These are phyloP conservation scores for Vanessa cardui DNA, from an alignment of 2,888 invertebrate genomes.

Conservation along the genomic window DNA sequence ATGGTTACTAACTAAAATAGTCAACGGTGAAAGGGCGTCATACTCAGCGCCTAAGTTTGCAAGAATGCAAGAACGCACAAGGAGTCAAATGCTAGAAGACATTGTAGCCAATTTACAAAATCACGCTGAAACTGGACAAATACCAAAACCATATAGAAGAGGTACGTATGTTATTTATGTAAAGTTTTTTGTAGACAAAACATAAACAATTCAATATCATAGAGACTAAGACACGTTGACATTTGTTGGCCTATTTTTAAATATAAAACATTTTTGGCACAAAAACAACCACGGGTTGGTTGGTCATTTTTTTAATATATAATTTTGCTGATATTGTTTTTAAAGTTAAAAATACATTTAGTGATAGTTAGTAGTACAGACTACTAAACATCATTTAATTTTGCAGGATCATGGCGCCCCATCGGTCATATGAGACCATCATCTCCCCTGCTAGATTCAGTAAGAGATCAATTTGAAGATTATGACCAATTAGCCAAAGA, in stretches of 20 bases:
- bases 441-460: conserved; percentile 95
- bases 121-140: conserved; percentile 97
- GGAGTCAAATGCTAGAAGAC: conserved; percentile 97
- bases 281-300: background rate
- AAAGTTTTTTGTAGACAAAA: background rate
- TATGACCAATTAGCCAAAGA: conserved; percentile 97
- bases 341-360: background rate
- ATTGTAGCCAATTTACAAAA: conserved; percentile 96
- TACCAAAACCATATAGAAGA: conserved; percentile 95
- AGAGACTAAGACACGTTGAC: background rate
- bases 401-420: conserved; percentile 93
- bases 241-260: conserved; percentile 3
- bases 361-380: background rate
- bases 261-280: conserved; percentile 1
- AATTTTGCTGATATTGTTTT: background rate
- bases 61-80: conserved; percentile 95
- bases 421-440: conserved; percentile 97
- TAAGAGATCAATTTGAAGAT: conserved; percentile 96
- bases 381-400: background rate
- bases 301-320: background rate
- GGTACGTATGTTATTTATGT: conserved; percentile 64
- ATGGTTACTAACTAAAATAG: conserved; percentile 96
- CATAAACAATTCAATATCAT: background rate
- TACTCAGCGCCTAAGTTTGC: conserved; percentile 98
- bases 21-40: conserved; percentile 95